Conservation (phyloP, 2,888 invertebrate genomes). For the Microplitis manilae region DNA sequence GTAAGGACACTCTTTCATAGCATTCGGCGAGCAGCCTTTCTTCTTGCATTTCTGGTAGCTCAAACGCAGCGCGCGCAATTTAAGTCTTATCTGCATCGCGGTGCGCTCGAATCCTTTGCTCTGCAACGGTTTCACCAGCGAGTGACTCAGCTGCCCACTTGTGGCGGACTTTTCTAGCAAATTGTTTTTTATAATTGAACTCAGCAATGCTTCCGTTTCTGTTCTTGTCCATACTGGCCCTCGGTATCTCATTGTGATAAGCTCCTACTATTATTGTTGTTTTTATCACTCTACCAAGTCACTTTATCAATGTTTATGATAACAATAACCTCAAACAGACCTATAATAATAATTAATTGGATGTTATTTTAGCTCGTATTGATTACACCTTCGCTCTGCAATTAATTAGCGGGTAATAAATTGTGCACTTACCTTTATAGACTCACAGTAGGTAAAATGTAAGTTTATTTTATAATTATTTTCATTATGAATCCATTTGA, state of each 20-base stretch:
- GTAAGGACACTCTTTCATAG: constrained; percentile 48
- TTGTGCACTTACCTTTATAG: neutral
- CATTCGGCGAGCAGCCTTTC: constrained; percentile 37
- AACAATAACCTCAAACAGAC: neutral
- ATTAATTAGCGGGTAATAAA: neutral
- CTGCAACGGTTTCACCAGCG: constrained; percentile 42
- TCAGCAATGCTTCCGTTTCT: constrained; percentile 32
- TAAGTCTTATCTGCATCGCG: constrained; percentile 53
- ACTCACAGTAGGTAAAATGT: neutral
- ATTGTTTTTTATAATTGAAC: constrained; percentile 39
- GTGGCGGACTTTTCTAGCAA: constrained; percentile 34
- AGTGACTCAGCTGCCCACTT: constrained; percentile 30
- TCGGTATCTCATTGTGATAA: constrained; percentile 8
- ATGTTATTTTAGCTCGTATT: neutral
- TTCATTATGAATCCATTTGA: neutral
- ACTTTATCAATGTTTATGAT: constrained; percentile 1
- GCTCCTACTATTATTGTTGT: neutral
- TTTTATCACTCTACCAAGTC: neutral
- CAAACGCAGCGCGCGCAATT: constrained; percentile 53
- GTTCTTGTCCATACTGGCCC: constrained; percentile 27
- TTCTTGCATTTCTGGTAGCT: constrained; percentile 49
- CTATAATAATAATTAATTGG: neutral
- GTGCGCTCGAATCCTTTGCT: constrained; percentile 53
- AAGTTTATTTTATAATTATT: neutral
- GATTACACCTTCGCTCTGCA: neutral